Conservation (phyloP, 2,797 vertebrate genomes). For the Micropoecilia bifurca region DNA sequence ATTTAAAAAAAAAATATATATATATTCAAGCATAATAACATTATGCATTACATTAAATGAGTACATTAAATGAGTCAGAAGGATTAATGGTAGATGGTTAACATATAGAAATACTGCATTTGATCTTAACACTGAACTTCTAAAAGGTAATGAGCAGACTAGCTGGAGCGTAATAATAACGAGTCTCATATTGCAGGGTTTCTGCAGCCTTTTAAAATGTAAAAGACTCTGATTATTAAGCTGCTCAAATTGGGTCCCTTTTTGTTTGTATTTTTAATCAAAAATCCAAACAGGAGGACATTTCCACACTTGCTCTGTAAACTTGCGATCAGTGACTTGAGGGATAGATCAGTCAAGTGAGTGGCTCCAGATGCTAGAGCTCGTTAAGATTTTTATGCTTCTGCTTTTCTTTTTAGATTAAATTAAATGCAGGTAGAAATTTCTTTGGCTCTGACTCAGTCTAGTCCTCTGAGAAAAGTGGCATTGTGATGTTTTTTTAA, state of each 20-base stretch:
- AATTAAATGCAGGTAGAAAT: constrained; percentile 12
- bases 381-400: neutral
- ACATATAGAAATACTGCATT: constrained; percentile 26
- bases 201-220: neutral
- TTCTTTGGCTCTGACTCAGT: constrained; percentile 31
- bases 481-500: constrained; percentile 9
- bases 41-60: too few species aligned
- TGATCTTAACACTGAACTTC: neutral
- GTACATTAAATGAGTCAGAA: constrained; percentile 31
- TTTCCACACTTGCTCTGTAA: constrained; percentile 11
- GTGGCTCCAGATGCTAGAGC: neutral
- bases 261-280: neutral
- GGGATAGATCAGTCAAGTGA: constrained; percentile 20
- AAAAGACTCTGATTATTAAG: neutral
- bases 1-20: constrained; percentile 29
- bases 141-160: neutral
- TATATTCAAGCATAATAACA: constrained; percentile 44
- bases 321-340: constrained; percentile 5
- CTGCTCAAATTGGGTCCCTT: neutral
- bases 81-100: constrained; percentile 35
- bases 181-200: neutral
- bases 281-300: constrained; percentile 2
- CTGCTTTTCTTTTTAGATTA: neutral
- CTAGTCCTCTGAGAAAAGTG: constrained; percentile 4
- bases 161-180: neutral